Base-by-base conservation (phyloP, 2,113 vertebrate species). In the Prionailurus viverrinus region DNA sequence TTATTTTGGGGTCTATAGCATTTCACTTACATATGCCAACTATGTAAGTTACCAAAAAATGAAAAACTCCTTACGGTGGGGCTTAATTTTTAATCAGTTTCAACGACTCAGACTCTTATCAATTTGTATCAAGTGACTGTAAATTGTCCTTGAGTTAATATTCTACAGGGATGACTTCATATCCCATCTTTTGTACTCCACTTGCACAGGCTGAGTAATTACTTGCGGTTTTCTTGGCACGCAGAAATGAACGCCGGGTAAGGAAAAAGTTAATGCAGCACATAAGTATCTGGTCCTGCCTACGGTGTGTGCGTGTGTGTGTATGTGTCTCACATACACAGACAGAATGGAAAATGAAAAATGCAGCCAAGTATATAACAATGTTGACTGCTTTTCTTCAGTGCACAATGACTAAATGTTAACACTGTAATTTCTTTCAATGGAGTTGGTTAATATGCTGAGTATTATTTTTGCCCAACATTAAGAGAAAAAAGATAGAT, bases 151-250 rank as follows among this genome's bases (percentile, higher is more conserved):
- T 87, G 21, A 91, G 19, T 78, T 86, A 96, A 33, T 51, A 95
- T 5, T 55, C 68, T 71, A 5, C 23, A 81, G 29, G 33, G 55
- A 84, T 65, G 41, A 87, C 71, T 91, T 80, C 71, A 66, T 16
- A 79, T 10, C 36, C 73, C 61, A 90, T 55, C 61, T 79, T 76
- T 96, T 53, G 94, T 27, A 48, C 18, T 21, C 7, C 14, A 73
- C 36, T 63, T 76, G 63, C 25, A 88, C 12, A 33, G 18, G 74
- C 39, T 92, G 93, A 80, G 91, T 55, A 82, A 89, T 79, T 89
- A 86, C 66, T 82, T 88, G 82, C 66, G 94, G 65, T 33, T 97
- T 92, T 94, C 55, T 71, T 93, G 80, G 78, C 85, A 95, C 18
- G 78, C 8, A 94, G 89, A 95, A 80, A 91, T 58, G 66, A 96